A percentile compares a stretch with the other conserved stretches of the same genome.
Conservation (phyloP, 2,797 vertebrate genomes). For the Chrysocyon brachyurus region DNA sequence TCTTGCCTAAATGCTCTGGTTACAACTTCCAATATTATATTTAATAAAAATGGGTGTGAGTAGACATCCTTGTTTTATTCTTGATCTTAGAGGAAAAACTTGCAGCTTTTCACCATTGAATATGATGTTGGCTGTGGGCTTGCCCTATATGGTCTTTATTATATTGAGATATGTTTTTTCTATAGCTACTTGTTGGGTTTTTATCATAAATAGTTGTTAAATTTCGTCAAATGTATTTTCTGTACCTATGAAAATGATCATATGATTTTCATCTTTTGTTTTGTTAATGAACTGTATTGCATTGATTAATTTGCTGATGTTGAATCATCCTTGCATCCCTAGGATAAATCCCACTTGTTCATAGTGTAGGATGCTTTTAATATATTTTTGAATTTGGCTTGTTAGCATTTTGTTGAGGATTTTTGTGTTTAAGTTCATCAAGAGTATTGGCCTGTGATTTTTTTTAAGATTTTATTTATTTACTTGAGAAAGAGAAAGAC, state of each 20-base stretch:
- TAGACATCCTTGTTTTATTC: neutral
- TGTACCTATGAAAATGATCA: neutral
- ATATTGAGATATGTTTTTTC: neutral
- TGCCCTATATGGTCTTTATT: neutral
- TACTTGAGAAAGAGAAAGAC: neutral
- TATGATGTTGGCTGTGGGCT: neutral
- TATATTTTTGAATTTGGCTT: neutral
- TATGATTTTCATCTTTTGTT: neutral
- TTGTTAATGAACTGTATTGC: neutral
- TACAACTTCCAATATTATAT: neutral
- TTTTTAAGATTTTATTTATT: neutral
- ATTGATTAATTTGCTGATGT: neutral
- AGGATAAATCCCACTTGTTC: neutral
- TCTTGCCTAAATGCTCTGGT: neutral
- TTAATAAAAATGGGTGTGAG: neutral
- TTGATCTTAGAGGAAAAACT: neutral
- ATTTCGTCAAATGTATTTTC: neutral
- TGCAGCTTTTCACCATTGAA: neutral
- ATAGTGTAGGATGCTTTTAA: neutral
- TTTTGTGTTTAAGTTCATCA: neutral
- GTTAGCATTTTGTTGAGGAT: neutral
- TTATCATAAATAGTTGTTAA: neutral
- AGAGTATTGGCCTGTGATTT: neutral
- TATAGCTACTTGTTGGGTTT: neutral
- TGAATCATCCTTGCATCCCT: neutral